A percentile compares a stretch with the other conserved stretches of the same genome.
These are phyloP conservation scores for Oryzias curvinotus DNA, from an alignment of 2,113 vertebrate species.

Conservation along the genomic window DNA sequence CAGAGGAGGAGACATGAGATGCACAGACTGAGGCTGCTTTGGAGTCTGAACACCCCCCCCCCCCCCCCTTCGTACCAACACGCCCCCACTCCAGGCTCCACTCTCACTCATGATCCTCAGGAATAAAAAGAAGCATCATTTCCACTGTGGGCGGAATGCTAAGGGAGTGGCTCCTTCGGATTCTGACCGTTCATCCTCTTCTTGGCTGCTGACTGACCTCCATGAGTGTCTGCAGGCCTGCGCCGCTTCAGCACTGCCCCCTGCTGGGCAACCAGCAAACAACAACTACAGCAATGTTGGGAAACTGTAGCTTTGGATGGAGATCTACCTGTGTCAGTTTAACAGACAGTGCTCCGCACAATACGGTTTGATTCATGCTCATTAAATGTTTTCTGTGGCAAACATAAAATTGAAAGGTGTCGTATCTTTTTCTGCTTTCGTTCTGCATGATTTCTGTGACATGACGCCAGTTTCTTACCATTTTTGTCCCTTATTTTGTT, in stretches of 20 bases:
- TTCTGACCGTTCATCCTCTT: slow-evolving; percentile 10
- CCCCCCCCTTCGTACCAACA: background rate
- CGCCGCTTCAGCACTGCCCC: slow-evolving; percentile 49
- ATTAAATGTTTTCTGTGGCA: no score
- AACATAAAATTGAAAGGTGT: no score
- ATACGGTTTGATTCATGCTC: no score
- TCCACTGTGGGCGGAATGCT: slow-evolving; percentile 26
- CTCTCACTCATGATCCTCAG: slow-evolving; percentile 6
- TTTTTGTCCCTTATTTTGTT: no score
- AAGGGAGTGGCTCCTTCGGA: slow-evolving; percentile 44
- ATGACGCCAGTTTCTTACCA: no score
- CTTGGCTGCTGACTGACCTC: slow-evolving; percentile 8
- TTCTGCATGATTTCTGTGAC: no score
- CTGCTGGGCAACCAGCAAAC: slow-evolving; percentile 39
- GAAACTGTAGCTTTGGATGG: no score
- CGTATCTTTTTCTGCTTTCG: no score
- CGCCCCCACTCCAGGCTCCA: background rate
- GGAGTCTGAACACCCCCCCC: background rate
- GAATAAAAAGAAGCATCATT: slow-evolving; percentile 31
- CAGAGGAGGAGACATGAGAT: background rate
- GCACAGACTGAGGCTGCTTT: background rate
- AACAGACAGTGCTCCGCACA: no score
- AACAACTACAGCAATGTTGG: no score
- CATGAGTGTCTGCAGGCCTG: slow-evolving; percentile 6
- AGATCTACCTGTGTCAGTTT: no score